phyloP scores from a whole-genome alignment of 2,797 vertebrate genomes.

The Lindbergichthys nudifrons region DNA sequence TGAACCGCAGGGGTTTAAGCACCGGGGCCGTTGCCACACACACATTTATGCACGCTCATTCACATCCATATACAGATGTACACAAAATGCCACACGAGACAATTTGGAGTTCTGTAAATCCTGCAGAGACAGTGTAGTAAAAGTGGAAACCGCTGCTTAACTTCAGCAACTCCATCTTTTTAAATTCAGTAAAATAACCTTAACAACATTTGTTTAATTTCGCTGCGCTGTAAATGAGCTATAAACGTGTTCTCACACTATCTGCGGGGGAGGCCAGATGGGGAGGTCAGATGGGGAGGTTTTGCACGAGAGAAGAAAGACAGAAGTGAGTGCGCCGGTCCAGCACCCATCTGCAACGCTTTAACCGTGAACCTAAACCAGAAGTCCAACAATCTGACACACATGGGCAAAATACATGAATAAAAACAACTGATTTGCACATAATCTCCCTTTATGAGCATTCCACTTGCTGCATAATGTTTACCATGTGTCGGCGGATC shows the following conservation, averaged over 20 bases:
- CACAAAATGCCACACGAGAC: conserved; percentile 2
- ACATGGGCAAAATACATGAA: conserved; percentile 38
- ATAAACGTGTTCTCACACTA: conserved; percentile 68
- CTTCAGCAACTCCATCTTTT: conserved; percentile 44
- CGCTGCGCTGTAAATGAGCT: conserved; percentile 19
- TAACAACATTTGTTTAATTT: conserved; percentile 58
- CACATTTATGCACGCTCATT: conserved; percentile 1
- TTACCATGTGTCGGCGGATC: conserved; percentile 72
- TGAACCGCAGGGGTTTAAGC: conserved; percentile 61
- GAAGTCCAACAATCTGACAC: conserved; percentile 30
- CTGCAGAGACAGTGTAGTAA: conserved; percentile 30
- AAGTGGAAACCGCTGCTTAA: conserved; percentile 40
- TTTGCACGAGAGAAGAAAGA: conserved; percentile 19
- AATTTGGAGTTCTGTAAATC: conserved; percentile 24
- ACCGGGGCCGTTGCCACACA: conserved; percentile 23
- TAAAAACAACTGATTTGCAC: conserved; percentile 66
- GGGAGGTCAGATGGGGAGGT: conserved; percentile 15
- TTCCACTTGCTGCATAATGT: conserved; percentile 69
- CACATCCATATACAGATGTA: conserved; percentile 20
- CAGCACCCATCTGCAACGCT: conserved; percentile 33
- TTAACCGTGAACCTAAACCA: conserved; percentile 45
- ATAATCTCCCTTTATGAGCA: conserved; percentile 64
- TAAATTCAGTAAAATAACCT: conserved; percentile 46
- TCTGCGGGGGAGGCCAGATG: conserved; percentile 12
- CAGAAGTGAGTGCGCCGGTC: conserved; percentile 12